Evolutionary conservation across 2,888 invertebrate species (phyloP).

Genomic region (Drosophila parthenogenetica): DNA sequence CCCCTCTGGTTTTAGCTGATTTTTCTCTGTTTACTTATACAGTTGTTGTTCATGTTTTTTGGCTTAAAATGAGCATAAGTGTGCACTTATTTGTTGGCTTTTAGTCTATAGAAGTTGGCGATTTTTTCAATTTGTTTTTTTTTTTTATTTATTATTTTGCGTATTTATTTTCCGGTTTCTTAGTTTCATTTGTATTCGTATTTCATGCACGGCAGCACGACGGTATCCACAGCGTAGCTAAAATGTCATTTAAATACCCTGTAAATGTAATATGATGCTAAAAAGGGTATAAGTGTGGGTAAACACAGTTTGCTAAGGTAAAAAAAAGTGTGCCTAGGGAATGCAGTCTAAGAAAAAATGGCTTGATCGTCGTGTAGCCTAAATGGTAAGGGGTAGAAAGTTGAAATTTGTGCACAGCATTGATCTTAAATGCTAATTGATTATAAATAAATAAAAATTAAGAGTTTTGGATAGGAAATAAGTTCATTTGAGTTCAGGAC

Average conservation of each 20-base stretch:
- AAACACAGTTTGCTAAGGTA: no score
- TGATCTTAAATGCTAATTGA: no score
- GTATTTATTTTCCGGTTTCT: slow-evolving; percentile 47
- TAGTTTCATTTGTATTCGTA: slow-evolving; percentile 23
- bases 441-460: no score
- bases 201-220: slow-evolving; percentile 20
- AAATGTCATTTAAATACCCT: slow-evolving; percentile 22
- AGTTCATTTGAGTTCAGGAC: no score
- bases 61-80: slow-evolving; percentile 26
- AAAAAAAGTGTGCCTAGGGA: no score
- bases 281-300: no score
- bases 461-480: no score
- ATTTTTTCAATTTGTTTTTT: background rate
- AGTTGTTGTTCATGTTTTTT: slow-evolving; percentile 10
- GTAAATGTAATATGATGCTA: background rate
- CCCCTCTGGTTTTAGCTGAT: background rate
- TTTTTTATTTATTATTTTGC: background rate
- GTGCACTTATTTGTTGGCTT: slow-evolving; percentile 3
- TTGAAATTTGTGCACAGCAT: no score
- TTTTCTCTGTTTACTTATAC: slow-evolving; percentile 39
- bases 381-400: no score
- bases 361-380: no score
- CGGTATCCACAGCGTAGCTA: slow-evolving; percentile 8
- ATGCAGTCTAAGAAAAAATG: no score
- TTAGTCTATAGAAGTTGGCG: no score